Percentiles rank a stretch among this genome's conserved stretches.
Evolutionary conservation across 2,888 invertebrate genomes (phyloP).

Genomic region (Ochlodes sylvanus): DNA sequence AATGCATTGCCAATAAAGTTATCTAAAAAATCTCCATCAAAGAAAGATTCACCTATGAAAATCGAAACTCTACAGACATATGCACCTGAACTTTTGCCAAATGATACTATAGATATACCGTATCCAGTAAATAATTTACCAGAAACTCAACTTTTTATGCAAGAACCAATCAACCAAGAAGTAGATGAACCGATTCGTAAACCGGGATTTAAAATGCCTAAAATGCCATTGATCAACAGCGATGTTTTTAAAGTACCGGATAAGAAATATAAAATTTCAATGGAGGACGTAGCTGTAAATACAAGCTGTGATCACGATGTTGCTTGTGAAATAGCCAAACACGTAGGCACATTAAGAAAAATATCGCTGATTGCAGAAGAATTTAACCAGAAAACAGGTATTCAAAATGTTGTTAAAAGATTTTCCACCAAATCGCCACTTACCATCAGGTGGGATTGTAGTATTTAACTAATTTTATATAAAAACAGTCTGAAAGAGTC

Average conservation of each 20-base stretch:
- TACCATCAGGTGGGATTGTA: no score
- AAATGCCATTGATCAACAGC: constrained; percentile 72
- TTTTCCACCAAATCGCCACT: not conserved
- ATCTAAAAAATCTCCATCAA: constrained; percentile 57
- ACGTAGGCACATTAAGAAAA: constrained; percentile 69
- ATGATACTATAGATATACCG: constrained; percentile 55
- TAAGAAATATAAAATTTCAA: constrained; percentile 50
- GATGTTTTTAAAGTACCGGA: constrained; percentile 63
- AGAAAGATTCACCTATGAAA: constrained; percentile 60
- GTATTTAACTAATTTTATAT: no score
- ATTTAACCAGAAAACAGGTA: constrained; percentile 79
- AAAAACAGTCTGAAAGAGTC: no score
- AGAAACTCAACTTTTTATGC: constrained; percentile 25
- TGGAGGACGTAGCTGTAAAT: constrained; percentile 64
- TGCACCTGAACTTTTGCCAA: constrained; percentile 68
- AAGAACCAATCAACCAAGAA: constrained; percentile 27
- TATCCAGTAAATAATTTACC: constrained; percentile 38
- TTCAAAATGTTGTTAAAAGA: not conserved
- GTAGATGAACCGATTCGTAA: constrained; percentile 44
- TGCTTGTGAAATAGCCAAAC: constrained; percentile 69
- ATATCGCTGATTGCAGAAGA: constrained; percentile 81
- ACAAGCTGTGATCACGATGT: constrained; percentile 67
- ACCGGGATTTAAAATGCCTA: constrained; percentile 64
- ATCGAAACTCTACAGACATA: constrained; percentile 64
- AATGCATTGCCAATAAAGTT: constrained; percentile 70